These are phyloP conservation scores for Centropristis striata DNA, from an alignment of 2,113 vertebrate species.

Conservation along the genomic window DNA sequence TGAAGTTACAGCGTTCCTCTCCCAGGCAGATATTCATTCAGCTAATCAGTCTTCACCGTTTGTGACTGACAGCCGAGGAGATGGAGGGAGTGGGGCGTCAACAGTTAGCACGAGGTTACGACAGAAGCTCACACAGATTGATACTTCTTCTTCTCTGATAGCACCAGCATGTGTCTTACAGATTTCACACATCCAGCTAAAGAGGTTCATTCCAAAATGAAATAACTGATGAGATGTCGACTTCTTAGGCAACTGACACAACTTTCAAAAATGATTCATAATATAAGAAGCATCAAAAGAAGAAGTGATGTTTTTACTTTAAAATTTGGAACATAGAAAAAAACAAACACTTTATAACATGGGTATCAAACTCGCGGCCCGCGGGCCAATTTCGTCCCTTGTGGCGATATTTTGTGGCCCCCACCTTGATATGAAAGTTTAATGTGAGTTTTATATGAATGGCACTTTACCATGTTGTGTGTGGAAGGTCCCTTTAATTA, in stretches of 20 bases:
- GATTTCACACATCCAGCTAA: slow-evolving; percentile 32
- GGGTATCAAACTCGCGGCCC: no score
- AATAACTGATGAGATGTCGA: slow-evolving; percentile 30
- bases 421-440: no score
- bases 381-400: no score
- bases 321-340: not conserved
- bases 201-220: slow-evolving; percentile 26
- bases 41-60: slow-evolving; percentile 29
- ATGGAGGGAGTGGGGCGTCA: not conserved
- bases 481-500: no score
- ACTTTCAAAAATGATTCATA: slow-evolving; percentile 42
- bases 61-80: slow-evolving; percentile 24
- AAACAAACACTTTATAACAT: no score
- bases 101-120: slow-evolving; percentile 17
- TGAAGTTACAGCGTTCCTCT: slow-evolving; percentile 46
- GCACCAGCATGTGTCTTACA: slow-evolving; percentile 31
- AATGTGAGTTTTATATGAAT: no score
- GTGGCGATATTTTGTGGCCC: no score
- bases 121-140: slow-evolving; percentile 13
- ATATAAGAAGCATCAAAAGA: slow-evolving; percentile 36
- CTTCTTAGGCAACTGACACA: slow-evolving; percentile 12
- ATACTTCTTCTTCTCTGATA: slow-evolving; percentile 7
- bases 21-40: slow-evolving; percentile 40
- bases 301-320: slow-evolving; percentile 21
- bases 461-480: no score